Conservation (phyloP, 2,888 invertebrate species). For the Abscondita cerata region DNA sequence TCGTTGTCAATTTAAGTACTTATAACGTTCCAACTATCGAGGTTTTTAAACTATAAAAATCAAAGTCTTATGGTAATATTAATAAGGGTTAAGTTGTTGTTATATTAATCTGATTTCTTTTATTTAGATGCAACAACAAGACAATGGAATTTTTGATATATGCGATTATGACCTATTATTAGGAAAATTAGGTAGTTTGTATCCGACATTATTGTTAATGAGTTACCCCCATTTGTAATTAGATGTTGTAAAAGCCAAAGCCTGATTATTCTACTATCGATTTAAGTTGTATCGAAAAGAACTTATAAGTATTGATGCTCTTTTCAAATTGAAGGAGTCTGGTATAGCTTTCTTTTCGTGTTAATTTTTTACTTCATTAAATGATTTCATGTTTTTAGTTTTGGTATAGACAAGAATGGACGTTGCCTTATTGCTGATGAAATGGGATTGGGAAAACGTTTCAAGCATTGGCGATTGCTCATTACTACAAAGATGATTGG, state of each 20-base stretch:
- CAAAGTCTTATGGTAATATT: constrained; percentile 71
- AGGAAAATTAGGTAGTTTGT: constrained; percentile 64
- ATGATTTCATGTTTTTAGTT: constrained; percentile 61
- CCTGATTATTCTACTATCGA: constrained; percentile 57
- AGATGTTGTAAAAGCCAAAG: constrained; percentile 45
- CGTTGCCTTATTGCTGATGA: constrained; percentile 93
- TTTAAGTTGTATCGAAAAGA: constrained; percentile 69
- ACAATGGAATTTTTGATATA: constrained; percentile 79
- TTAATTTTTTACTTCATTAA: constrained; percentile 11
- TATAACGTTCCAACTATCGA: constrained; percentile 74
- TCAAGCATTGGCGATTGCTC: constrained; percentile 90
- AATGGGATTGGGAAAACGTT: constrained; percentile 97
- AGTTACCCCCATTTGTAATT: constrained; percentile 70
- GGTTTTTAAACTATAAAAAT: constrained; percentile 77
- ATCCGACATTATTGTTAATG: constrained; percentile 69
- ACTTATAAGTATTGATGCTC: constrained; percentile 78
- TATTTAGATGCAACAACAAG: constrained; percentile 71
- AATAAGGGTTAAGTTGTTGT: background rate
- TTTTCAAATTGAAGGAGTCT: constrained; percentile 88
- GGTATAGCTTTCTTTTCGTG: constrained; percentile 59
- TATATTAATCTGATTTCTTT: constrained; percentile 16
- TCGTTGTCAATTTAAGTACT: constrained; percentile 72
- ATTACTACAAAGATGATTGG: constrained; percentile 90
- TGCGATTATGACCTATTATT: constrained; percentile 73
- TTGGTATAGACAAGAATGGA: constrained; percentile 82